Conservation (phyloP, 2,113 vertebrate species). For the Potamarius usumacintae region DNA sequence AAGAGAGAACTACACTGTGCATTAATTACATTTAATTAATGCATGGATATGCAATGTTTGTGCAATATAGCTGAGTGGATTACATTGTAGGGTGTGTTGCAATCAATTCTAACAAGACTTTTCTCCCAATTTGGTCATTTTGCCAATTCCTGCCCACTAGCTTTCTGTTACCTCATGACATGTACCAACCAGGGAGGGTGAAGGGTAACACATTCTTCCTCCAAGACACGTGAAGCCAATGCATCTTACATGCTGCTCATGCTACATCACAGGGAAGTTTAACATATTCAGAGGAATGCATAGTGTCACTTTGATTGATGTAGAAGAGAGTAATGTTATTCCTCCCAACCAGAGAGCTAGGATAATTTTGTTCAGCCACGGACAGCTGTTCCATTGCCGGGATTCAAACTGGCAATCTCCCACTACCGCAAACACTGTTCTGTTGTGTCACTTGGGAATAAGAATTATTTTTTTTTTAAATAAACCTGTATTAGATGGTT, state of each 20-base stretch:
- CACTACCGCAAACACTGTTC: neutral
- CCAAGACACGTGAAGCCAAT: neutral
- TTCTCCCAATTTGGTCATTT: neutral
- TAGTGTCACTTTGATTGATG: neutral
- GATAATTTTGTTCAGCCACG: neutral
- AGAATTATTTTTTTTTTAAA: neutral
- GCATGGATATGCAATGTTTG: neutral
- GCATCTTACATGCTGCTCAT: neutral
- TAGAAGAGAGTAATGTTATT: neutral
- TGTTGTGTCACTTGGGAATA: neutral
- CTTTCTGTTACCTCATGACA: neutral
- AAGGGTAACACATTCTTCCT: neutral
- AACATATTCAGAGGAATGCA: neutral
- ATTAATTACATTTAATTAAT: neutral
- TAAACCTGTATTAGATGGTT: neutral
- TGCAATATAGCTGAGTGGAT: neutral
- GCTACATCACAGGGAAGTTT: neutral
- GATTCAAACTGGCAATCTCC: neutral
- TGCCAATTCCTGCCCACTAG: neutral
- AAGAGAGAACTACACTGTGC: neutral
- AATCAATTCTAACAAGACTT: neutral
- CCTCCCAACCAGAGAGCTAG: neutral
- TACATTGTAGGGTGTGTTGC: neutral
- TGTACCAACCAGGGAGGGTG: neutral
- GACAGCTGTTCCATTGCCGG: neutral